phyloP scores from a whole-genome alignment of 2,113 vertebrate genomes.

The Anoplopoma fimbria region DNA sequence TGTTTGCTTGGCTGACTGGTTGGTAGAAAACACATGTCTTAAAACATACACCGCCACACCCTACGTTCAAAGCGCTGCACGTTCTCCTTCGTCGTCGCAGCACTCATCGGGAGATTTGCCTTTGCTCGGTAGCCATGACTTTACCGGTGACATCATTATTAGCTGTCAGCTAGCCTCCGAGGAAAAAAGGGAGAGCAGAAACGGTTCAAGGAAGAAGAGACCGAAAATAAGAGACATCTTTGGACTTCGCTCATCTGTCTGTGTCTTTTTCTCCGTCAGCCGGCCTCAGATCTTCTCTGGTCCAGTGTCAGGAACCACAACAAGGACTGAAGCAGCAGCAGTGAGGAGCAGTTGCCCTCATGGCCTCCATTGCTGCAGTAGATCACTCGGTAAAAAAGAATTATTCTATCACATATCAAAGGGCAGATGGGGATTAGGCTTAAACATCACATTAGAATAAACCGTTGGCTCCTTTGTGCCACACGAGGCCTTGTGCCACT shows the following conservation, averaged over 20 bases:
- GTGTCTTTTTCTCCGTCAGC: conserved; percentile 11
- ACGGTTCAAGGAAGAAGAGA: background rate
- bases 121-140: conserved; percentile 38
- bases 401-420: conserved; percentile 64
- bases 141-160: conserved; percentile 24
- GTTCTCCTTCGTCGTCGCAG: conserved; percentile 22
- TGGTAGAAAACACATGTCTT: conserved; percentile 48
- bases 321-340: conserved; percentile 38
- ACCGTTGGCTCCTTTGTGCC: conserved; percentile 28
- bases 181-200: conserved; percentile 3
- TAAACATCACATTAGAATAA: conserved; percentile 57
- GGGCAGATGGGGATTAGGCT: conserved; percentile 52
- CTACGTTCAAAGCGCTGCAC: background rate
- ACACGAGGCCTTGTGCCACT: conserved; percentile 13
- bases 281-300: conserved; percentile 34
- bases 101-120: conserved; percentile 50
- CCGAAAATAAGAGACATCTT: background rate
- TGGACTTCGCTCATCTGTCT: conserved; percentile 15
- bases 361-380: conserved; percentile 53
- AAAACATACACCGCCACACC: conserved; percentile 46
- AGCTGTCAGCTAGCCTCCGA: background rate
- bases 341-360: conserved; percentile 9
- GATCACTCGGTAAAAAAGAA: conserved; percentile 58
- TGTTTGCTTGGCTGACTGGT: conserved; percentile 38
- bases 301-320: conserved; percentile 62